Evolutionary conservation across 2,888 invertebrate genomes (phyloP).

Genomic region (Lathronympha strigana): DNA sequence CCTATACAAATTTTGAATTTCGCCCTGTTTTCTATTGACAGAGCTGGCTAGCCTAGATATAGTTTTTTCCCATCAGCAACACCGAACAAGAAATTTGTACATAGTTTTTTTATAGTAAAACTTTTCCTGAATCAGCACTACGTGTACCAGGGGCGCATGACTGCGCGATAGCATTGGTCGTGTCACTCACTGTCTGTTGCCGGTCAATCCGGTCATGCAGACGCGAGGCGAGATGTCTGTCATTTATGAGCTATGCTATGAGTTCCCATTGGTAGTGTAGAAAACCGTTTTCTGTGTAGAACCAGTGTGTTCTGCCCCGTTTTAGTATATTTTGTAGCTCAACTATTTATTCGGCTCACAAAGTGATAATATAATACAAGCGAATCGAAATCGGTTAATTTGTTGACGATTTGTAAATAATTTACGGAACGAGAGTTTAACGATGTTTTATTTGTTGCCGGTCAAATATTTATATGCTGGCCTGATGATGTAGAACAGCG

Average conservation of each 20-base stretch:
- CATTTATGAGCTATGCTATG: constrained; percentile 20
- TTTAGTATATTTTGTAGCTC: too few species aligned
- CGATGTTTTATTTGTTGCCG: too few species aligned
- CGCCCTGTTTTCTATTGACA: background rate
- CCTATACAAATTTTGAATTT: too few species aligned
- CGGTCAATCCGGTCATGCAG: constrained; percentile 35
- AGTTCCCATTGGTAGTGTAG: background rate
- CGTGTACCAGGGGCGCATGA: constrained; percentile 47
- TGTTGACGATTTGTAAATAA: too few species aligned
- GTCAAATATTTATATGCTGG: background rate
- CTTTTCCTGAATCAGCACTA: constrained; percentile 46
- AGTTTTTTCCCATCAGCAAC: background rate
- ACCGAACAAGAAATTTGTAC: constrained; percentile 9
- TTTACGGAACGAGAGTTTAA: too few species aligned
- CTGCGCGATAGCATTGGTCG: constrained; percentile 27
- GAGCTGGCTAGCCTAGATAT: background rate
- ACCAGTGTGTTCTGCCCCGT: background rate
- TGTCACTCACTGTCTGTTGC: constrained; percentile 33
- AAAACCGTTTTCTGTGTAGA: background rate
- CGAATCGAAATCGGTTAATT: too few species aligned
- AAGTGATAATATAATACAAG: too few species aligned
- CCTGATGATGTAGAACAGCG: background rate
- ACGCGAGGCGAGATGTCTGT: constrained; percentile 31
- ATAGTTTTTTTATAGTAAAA: constrained; percentile 41
- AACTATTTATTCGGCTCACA: too few species aligned